Evolutionary conservation across 2,113 vertebrate species (phyloP).

Genomic region (Elaphurus davidianus): DNA sequence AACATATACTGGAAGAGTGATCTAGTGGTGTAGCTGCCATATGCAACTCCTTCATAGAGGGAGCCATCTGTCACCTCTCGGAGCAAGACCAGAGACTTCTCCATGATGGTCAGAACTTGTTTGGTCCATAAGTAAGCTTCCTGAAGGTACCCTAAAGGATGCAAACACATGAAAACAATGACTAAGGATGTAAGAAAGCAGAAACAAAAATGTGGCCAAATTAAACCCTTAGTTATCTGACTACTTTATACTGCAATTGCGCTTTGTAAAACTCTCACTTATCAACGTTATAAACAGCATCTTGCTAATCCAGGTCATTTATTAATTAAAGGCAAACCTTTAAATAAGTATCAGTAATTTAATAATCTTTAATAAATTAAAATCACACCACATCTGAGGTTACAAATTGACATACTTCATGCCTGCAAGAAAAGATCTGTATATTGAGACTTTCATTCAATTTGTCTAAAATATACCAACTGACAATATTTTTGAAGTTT

Average conservation of each 20-base stretch:
- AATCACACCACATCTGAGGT: not conserved
- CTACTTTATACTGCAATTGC: not conserved
- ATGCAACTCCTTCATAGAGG: slow-evolving; percentile 97
- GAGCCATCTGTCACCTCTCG: slow-evolving; percentile 95
- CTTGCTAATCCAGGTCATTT: not conserved
- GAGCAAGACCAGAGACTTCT: slow-evolving; percentile 95
- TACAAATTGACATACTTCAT: not conserved
- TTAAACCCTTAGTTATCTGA: not conserved
- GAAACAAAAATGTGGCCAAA: not conserved
- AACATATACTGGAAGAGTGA: slow-evolving; percentile 98
- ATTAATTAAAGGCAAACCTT: not conserved
- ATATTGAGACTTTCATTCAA: not conserved
- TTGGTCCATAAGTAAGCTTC: slow-evolving; percentile 98
- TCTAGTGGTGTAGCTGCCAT: slow-evolving; percentile 96
- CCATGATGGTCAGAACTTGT: slow-evolving; percentile 96
- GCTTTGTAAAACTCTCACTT: not conserved
- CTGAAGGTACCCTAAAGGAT: slow-evolving; percentile 92
- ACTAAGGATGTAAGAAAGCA: not conserved
- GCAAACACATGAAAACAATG: slow-evolving; percentile 14
- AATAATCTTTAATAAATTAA: not conserved
- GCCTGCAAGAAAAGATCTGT: not conserved
- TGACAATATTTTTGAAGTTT: not conserved
- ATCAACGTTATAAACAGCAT: not conserved
- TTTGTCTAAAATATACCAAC: not conserved
- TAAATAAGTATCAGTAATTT: not conserved